These are phyloP conservation scores for Eristalinus sepulchralis DNA, from an alignment of 2,888 invertebrate genomes.

Conservation along the genomic window DNA sequence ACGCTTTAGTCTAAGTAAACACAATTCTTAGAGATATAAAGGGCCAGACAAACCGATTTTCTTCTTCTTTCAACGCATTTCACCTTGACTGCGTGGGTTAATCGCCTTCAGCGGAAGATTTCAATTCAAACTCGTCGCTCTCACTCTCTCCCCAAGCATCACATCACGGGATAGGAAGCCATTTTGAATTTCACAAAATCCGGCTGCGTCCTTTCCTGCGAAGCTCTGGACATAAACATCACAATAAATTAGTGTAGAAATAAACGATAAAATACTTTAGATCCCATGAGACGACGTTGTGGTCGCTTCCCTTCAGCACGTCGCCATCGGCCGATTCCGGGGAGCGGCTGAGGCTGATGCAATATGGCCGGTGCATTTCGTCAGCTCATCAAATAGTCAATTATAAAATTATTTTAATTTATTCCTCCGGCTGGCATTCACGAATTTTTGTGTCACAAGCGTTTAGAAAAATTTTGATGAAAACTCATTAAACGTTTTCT, in stretches of 20 bases:
- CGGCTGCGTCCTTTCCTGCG: background rate
- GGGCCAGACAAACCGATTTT: background rate
- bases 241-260: background rate
- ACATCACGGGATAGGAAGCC: background rate
- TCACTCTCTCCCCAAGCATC: background rate
- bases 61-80: background rate
- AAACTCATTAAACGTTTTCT: background rate
- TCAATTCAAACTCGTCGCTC: background rate
- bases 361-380: slow-evolving; percentile 77
- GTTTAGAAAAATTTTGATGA: background rate
- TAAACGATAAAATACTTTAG: background rate
- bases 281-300: background rate
- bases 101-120: background rate
- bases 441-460: background rate
- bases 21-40: background rate
- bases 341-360: slow-evolving; percentile 79
- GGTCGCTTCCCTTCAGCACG: background rate
- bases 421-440: background rate
- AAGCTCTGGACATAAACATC: background rate
- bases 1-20: background rate
- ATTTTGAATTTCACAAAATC: background rate
- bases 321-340: background rate
- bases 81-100: background rate
- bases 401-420: slow-evolving; percentile 13
- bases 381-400: slow-evolving; percentile 70